phyloP scores from a whole-genome alignment of 2,113 vertebrate species.

The Elaphurus davidianus region DNA sequence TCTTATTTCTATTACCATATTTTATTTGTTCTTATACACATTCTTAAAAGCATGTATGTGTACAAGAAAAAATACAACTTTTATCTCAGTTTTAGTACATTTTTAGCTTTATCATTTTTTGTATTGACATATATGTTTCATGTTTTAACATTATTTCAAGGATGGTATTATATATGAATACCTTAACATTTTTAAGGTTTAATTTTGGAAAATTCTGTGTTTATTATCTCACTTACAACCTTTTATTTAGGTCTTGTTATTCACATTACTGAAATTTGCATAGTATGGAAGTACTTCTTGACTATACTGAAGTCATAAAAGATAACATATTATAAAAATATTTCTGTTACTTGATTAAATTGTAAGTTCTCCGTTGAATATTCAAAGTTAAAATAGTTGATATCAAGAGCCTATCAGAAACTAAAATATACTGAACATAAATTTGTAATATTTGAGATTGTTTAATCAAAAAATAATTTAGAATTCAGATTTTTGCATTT shows the following conservation, averaged over 20 bases:
- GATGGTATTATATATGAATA: background rate
- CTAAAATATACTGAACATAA: background rate
- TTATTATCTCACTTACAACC: background rate
- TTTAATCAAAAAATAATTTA: conserved; percentile 21
- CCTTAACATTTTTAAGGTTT: conserved; percentile 5
- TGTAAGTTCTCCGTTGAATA: background rate
- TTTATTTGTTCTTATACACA: background rate
- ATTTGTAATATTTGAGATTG: background rate
- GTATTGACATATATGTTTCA: background rate
- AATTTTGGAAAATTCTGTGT: background rate
- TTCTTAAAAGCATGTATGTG: background rate
- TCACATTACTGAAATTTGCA: background rate
- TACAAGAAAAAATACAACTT: background rate
- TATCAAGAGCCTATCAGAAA: background rate
- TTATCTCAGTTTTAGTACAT: background rate
- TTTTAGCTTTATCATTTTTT: background rate
- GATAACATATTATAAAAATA: background rate
- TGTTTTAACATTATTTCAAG: background rate
- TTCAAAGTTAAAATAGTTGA: conserved; percentile 16
- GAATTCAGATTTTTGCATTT: background rate
- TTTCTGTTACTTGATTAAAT: background rate
- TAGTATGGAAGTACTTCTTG: background rate
- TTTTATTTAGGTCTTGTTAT: background rate
- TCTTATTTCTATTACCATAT: background rate
- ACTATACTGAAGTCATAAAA: background rate